Conservation (phyloP, 2,888 invertebrate genomes). For the Nipponacmea schrenckii region DNA sequence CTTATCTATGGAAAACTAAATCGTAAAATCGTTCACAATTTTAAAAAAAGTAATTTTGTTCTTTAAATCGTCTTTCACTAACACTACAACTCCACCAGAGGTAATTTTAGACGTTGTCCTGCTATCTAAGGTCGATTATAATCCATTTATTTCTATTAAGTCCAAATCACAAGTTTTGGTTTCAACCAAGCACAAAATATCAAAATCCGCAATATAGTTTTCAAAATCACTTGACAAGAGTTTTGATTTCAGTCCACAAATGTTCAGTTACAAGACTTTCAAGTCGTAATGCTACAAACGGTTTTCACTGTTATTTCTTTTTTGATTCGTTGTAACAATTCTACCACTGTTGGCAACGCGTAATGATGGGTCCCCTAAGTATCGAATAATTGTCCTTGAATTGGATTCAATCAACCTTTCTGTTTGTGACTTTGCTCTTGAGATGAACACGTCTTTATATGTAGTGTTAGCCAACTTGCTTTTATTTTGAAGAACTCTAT, state of each 20-base stretch:
- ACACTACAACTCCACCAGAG: neutral
- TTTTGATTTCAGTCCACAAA: conserved; percentile 1
- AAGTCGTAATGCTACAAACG: neutral
- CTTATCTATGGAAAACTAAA: neutral
- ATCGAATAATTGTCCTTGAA: neutral
- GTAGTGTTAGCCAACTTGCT: neutral
- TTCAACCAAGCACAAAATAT: neutral
- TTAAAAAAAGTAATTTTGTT: neutral
- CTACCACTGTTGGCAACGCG: neutral
- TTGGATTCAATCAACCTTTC: neutral
- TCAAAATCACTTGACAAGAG: neutral
- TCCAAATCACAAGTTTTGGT: neutral
- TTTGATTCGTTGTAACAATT: neutral
- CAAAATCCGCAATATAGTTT: neutral
- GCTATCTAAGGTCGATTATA: neutral
- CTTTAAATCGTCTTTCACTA: neutral
- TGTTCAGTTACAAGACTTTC: neutral
- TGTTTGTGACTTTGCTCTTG: neutral
- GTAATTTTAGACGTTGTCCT: neutral
- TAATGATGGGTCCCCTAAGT: neutral
- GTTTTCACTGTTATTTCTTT: no score
- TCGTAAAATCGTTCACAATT: neutral
- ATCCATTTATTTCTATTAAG: neutral
- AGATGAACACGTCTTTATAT: neutral
- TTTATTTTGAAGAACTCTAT: neutral